A percentile compares a stretch with the other conserved stretches of the same genome.
Evolutionary conservation across 1,140 invertebrate genomes (phyloP).

Genomic region (Gerris buenoi): DNA sequence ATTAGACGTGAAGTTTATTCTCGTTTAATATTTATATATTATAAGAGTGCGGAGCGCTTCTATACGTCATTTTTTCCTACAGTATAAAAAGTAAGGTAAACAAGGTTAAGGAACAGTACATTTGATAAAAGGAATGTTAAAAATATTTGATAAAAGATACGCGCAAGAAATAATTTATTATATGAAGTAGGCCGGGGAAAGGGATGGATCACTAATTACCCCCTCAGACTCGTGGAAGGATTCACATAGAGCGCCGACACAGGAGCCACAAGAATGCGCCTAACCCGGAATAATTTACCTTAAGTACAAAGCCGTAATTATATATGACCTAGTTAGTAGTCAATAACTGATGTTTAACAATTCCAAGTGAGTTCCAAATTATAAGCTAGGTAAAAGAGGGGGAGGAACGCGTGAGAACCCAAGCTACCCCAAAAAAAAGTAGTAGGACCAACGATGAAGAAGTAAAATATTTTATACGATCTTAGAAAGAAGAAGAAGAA

Average conservation of each 20-base stretch:
- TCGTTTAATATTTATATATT: too few species aligned
- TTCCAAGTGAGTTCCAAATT: neutral
- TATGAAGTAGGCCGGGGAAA: neutral
- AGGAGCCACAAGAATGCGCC: neutral
- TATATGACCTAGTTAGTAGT: constrained; percentile 6
- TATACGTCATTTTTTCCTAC: too few species aligned
- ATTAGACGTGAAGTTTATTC: too few species aligned
- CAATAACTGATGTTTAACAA: constrained; percentile 3
- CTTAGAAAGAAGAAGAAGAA: neutral
- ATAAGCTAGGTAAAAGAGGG: neutral
- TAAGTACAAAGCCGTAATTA: constrained; percentile 2
- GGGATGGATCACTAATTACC: neutral
- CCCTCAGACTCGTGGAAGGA: neutral
- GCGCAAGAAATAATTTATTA: too few species aligned
- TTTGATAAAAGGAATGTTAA: too few species aligned
- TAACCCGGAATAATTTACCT: neutral
- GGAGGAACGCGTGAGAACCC: neutral
- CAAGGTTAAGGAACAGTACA: too few species aligned
- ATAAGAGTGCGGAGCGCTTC: too few species aligned
- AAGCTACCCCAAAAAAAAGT: neutral
- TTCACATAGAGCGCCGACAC: neutral
- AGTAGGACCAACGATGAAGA: neutral
- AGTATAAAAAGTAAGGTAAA: too few species aligned
- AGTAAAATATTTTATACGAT: neutral
- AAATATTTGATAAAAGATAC: too few species aligned